Conservation (phyloP, 2,888 invertebrate species). For the Hypsopygia costalis region DNA sequence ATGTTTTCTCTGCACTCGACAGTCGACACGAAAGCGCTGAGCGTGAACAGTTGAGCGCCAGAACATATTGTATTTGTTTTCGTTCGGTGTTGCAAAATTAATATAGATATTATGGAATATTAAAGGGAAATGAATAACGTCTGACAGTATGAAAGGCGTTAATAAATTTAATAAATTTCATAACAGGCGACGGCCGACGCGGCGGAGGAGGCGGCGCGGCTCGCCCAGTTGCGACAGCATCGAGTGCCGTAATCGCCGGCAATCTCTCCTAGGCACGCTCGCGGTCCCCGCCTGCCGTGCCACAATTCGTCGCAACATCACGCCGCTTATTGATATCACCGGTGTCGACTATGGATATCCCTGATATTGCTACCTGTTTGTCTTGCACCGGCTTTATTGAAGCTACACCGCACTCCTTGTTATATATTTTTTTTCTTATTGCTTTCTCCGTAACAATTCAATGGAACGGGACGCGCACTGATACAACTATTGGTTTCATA, state of each 20-base stretch:
- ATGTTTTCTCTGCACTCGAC: constrained; percentile 54
- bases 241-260: constrained; percentile 46
- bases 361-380: constrained; percentile 65
- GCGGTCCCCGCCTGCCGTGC: constrained; percentile 34
- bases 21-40: too few relatives aligned
- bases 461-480: constrained; percentile 35
- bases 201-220: constrained; percentile 2
- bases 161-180: constrained; percentile 14
- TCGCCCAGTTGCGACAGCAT: constrained; percentile 27
- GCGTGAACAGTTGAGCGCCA: not conserved
- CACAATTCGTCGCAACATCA: constrained; percentile 34
- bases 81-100: not conserved
- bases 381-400: constrained; percentile 55
- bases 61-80: not conserved
- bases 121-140: constrained; percentile 9
- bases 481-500: constrained; percentile 49
- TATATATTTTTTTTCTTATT: constrained; percentile 52
- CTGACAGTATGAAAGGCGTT: constrained; percentile 13
- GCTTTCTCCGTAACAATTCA: constrained; percentile 42
- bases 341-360: constrained; percentile 47
- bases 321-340: constrained; percentile 51
- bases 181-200: constrained; percentile 3
- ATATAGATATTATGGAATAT: constrained; percentile 5
- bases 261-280: constrained; percentile 49
- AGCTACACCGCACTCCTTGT: constrained; percentile 38